Base-by-base conservation (phyloP, 2,113 vertebrate genomes). In the Ramphastos sulfuratus region DNA sequence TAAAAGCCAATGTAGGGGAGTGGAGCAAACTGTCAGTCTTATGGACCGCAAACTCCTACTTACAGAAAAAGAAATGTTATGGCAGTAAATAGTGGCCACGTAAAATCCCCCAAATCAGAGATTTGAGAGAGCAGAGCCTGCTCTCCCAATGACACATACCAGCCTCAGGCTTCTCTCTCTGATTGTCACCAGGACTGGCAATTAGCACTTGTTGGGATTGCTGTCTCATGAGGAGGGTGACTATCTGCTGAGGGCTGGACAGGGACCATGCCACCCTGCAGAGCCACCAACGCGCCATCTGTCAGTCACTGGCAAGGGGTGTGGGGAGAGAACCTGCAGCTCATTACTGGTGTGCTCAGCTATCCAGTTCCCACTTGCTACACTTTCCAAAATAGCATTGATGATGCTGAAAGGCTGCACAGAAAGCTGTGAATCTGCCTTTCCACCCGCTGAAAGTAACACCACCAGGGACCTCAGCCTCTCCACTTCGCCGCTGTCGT, bases 121-220 rank as follows among this genome's bases (percentile, higher is more conserved):
- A 13, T 69, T 4, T 46, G 42, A 39, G 21, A 85, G 60, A 63
- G 24, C 2, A 1, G 19, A 82, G 63, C 14, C 23, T 11, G 4
- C 60, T n/a, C 69, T 93, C 58, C 27, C 46, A 56, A 13, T 1
- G 4, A 39, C 30, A 50, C 0, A 0, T 8, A 63, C 25, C 13
- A 27, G 35, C 18, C 61, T 70, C 67, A 31, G 50, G 75, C 39
- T 33, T 83, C 28, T 42, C 48, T 50, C 52, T 66, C 18, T 70
- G 33, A 54, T 20, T 28, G 65, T 84, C 35, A 70, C 12, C 44
- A 12, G 46, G 50, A 30, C 11, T 69, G 83, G 70, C 73, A 69
- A 69, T 67, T 46, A 90, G 58, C 44, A 65, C 20, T 9, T 25
- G 17, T 8, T 69, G 69, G 73, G 33, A 50, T 31, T 1, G 2